Evolutionary conservation across 2,797 vertebrate species (phyloP).

Genomic region (Delichon dasypus): DNA sequence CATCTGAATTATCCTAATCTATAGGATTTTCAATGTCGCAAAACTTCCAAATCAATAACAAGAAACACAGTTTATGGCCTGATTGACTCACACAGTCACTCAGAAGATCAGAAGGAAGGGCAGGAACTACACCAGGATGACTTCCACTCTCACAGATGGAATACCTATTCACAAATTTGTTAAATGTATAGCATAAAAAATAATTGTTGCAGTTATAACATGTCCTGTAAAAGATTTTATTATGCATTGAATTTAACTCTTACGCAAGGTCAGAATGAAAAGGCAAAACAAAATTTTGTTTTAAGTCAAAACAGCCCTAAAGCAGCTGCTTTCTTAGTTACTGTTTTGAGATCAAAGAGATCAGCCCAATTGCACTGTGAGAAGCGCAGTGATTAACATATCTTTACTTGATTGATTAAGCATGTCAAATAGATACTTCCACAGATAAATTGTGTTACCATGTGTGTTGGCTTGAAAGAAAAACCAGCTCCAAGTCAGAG

Average conservation of each 20-base stretch:
- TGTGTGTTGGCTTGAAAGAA: background rate
- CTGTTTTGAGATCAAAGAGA: background rate
- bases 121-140: background rate
- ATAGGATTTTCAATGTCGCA: background rate
- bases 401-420: background rate
- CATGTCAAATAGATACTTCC: background rate
- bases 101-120: background rate
- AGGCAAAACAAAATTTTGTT: background rate
- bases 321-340: background rate
- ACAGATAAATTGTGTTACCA: background rate
- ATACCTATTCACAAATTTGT: background rate
- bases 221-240: background rate
- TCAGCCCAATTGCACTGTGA: background rate
- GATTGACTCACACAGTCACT: background rate
- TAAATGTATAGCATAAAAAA: background rate
- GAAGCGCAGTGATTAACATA: background rate
- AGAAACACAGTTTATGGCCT: background rate
- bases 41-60: background rate
- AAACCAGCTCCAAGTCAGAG: too few species aligned
- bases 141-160: background rate
- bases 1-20: background rate
- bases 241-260: background rate
- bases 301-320: background rate
- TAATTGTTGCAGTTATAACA: background rate
- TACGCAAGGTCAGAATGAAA: background rate